phyloP scores from a whole-genome alignment of 2,888 invertebrate species.

The Ectropis crepuscularia region DNA sequence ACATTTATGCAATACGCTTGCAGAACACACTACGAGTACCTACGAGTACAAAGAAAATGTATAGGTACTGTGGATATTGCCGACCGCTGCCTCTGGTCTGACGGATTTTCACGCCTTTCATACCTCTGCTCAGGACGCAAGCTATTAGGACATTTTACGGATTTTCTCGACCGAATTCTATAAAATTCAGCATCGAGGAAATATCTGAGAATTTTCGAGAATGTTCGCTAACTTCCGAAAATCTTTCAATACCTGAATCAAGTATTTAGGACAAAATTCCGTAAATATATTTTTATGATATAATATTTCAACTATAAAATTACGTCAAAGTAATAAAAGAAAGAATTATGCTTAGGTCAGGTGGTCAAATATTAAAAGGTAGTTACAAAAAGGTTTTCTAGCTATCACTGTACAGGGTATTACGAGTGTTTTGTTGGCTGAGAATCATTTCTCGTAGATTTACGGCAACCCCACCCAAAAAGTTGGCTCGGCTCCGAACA shows the following conservation, averaged over 20 bases:
- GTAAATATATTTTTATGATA: too few species aligned
- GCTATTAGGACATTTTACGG: conserved; percentile 4
- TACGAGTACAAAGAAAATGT: too few species aligned
- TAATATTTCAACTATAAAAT: too few species aligned
- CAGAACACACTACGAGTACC: too few species aligned
- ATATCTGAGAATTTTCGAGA: conserved; percentile 1
- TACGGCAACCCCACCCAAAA: conserved; percentile 55
- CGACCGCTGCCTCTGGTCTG: neutral
- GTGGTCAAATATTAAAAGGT: neutral
- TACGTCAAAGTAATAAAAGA: too few species aligned
- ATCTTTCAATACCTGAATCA: neutral
- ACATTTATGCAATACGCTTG: too few species aligned
- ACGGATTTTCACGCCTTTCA: conserved; percentile 18
- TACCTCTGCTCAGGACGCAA: neutral
- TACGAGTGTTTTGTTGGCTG: conserved; percentile 41
- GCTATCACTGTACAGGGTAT: conserved; percentile 48
- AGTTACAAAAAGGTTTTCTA: conserved; percentile 15
- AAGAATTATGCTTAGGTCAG: too few species aligned
- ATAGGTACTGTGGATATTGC: neutral
- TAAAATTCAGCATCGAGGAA: conserved; percentile 5
- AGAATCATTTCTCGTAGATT: conserved; percentile 56
- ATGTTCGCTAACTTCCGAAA: neutral
- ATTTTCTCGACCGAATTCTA: conserved; percentile 16
- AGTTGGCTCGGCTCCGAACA: conserved; percentile 52
- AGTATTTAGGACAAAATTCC: neutral